These are phyloP conservation scores for Papilio polyxenes DNA, from an alignment of 1,140 invertebrate species.

Conservation along the genomic window DNA sequence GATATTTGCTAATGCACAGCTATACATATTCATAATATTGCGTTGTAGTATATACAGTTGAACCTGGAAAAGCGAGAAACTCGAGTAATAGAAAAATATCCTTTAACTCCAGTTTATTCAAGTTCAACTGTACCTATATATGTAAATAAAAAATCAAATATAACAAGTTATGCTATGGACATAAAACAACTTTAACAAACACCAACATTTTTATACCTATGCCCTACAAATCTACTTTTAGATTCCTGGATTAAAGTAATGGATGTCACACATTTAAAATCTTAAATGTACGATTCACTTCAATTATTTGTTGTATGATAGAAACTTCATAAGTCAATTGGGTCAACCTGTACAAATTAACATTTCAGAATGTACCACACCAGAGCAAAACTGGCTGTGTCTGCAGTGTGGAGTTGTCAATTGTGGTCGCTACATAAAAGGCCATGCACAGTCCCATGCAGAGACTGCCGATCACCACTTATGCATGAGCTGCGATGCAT, in stretches of 20 bases:
- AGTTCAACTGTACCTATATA: background rate
- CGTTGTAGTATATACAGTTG: no score
- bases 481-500: constrained; percentile 88
- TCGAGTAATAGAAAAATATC: no score
- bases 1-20: background rate
- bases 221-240: no score
- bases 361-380: constrained; percentile 84
- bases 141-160: background rate
- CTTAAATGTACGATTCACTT: no score
- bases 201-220: background rate
- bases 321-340: no score
- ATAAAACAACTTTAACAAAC: background rate
- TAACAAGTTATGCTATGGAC: background rate
- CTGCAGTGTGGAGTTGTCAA: constrained; percentile 86
- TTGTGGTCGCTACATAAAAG: constrained; percentile 90
- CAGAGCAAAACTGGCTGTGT: constrained; percentile 89
- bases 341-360: background rate
- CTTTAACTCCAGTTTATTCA: no score
- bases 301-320: background rate
- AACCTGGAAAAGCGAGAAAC: no score
- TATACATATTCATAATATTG: background rate
- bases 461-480: constrained; percentile 85
- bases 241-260: no score
- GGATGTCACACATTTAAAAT: no score
- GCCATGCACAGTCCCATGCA: constrained; percentile 88